Percentiles rank a stretch among this genome's conserved stretches.
These are phyloP conservation scores for Macrobrachium rosenbergii DNA, from an alignment of 1,140 invertebrate genomes.

Conservation along the genomic window DNA sequence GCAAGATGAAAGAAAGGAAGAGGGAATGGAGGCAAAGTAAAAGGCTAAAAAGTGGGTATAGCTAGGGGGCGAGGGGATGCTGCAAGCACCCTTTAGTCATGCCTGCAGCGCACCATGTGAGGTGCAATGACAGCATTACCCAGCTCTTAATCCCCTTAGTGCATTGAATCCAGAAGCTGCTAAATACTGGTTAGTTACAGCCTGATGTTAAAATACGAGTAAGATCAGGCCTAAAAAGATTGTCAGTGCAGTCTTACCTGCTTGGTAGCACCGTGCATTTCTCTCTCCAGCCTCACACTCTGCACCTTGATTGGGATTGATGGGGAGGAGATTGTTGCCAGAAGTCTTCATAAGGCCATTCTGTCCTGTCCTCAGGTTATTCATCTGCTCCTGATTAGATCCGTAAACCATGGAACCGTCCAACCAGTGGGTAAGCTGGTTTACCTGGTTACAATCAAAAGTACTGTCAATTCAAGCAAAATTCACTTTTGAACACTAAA, in stretches of 20 bases:
- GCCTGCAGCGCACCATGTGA: too few species aligned
- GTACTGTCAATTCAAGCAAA: background rate
- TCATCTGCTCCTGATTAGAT: conserved; percentile 72
- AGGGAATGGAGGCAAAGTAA: too few species aligned
- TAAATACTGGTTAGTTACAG: too few species aligned
- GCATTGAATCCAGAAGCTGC: too few species aligned
- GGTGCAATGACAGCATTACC: too few species aligned
- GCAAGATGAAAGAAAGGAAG: too few species aligned
- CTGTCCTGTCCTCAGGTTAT: conserved; percentile 68
- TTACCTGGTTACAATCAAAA: conserved; percentile 69
- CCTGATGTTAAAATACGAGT: too few species aligned
- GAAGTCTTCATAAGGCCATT: conserved; percentile 68
- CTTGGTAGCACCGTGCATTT: conserved; percentile 40
- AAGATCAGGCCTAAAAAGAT: too few species aligned
- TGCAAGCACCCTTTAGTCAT: too few species aligned
- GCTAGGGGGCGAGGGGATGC: too few species aligned
- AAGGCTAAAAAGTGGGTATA: too few species aligned
- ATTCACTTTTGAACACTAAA: background rate
- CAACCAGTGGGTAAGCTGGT: conserved; percentile 73
- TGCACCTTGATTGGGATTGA: conserved; percentile 27
- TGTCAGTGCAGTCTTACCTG: conserved; percentile 29
- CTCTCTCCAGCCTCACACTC: conserved; percentile 45
- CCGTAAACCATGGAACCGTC: conserved; percentile 74
- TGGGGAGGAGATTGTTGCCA: conserved; percentile 41
- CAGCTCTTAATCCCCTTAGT: too few species aligned